phyloP scores from a whole-genome alignment of 2,113 vertebrate species.

The Nestor notabilis region DNA sequence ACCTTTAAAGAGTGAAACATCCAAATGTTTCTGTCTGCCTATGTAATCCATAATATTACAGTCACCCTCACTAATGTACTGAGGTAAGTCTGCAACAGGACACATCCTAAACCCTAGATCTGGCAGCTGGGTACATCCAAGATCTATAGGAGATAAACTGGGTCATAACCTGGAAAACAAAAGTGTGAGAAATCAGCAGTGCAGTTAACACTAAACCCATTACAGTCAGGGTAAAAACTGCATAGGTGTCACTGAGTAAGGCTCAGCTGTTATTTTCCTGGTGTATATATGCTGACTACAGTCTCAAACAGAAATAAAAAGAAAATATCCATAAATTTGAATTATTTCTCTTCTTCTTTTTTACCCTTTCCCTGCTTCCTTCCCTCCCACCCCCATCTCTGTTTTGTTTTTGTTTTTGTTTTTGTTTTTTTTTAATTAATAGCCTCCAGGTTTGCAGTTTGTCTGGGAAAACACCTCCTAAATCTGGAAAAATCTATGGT shows the following conservation, averaged over 20 bases:
- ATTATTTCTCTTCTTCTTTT: not conserved
- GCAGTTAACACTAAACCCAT: not conserved
- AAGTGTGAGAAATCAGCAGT: not conserved
- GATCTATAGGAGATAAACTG: not conserved
- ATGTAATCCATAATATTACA: not conserved
- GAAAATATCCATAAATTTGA: not conserved
- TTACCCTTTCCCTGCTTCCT: not conserved
- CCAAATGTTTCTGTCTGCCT: not conserved
- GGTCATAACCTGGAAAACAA: not conserved
- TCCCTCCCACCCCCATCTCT: accelerated
- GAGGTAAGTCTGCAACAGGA: not conserved
- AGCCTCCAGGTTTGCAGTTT: not conserved
- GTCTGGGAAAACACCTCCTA: not conserved
- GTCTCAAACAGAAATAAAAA: not conserved
- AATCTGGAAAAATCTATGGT: not conserved
- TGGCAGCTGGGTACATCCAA: not conserved
- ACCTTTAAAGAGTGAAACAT: not conserved
- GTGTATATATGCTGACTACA: not conserved
- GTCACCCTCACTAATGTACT: not conserved
- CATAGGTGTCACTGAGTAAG: not conserved
- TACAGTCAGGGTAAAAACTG: not conserved
- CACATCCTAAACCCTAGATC: not conserved
- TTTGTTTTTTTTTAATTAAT: not conserved
- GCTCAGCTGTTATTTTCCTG: not conserved
- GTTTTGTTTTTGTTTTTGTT: not conserved